Percentiles rank a stretch among this genome's conserved stretches.
phyloP scores from a whole-genome alignment of 2,888 invertebrate species.

The Idaea biselata region DNA sequence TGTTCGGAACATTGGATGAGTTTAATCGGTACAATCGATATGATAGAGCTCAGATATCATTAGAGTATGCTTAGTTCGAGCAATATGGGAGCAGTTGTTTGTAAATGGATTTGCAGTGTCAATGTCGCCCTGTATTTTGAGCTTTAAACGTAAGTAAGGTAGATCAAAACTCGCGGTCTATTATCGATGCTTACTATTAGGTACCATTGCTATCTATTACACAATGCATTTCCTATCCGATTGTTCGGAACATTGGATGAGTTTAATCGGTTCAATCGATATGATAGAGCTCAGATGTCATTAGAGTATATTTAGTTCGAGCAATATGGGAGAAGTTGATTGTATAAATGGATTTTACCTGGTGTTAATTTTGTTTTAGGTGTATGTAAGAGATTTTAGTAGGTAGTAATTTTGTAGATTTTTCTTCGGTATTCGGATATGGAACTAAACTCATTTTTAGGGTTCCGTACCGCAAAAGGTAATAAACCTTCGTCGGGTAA shows the following conservation, averaged over 20 bases:
- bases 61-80: neutral
- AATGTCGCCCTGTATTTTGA: no score
- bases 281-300: conserved; percentile 2
- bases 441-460: no score
- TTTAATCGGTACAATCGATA: conserved; percentile 20
- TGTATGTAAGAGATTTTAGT: no score
- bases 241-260: conserved; percentile 32
- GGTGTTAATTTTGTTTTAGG: no score
- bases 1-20: conserved; percentile 30
- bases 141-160: neutral
- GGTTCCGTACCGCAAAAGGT: no score
- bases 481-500: no score
- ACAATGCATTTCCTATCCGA: conserved; percentile 45
- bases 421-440: no score
- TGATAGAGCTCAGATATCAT: conserved; percentile 2
- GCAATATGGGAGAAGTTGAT: neutral
- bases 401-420: no score
- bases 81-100: neutral
- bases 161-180: neutral
- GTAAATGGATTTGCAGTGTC: no score
- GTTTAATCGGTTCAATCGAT: conserved; percentile 20
- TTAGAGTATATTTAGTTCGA: neutral
- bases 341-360: no score
- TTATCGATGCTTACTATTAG: conserved; percentile 42
- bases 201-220: conserved; percentile 44